These are phyloP conservation scores for Argyresthia albistria DNA, from an alignment of 2,888 invertebrate genomes.

Conservation along the genomic window DNA sequence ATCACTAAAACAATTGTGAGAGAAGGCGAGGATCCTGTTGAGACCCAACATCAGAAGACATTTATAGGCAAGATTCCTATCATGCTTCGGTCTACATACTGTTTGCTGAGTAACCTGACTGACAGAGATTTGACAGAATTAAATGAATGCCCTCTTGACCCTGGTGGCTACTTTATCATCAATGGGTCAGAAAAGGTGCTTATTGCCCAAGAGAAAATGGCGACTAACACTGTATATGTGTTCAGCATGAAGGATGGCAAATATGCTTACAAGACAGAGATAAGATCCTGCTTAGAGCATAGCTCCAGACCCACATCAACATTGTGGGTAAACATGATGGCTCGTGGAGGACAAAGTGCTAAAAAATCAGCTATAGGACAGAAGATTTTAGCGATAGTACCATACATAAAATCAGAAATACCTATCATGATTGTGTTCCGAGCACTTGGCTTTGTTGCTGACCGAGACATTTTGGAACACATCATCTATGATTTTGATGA, in stretches of 20 bases:
- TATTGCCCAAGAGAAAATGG: constrained; percentile 99
- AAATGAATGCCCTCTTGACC: constrained; percentile 99
- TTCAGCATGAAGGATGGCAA: constrained; percentile 99
- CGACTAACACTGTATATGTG: constrained; percentile 99
- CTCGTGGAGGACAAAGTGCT: constrained; percentile 97
- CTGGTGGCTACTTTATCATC: constrained; percentile 99
- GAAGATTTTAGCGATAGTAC: constrained; percentile 96
- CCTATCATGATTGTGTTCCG: constrained; percentile 99
- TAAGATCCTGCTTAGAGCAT: constrained; percentile 81
- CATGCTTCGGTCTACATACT: constrained; percentile 98
- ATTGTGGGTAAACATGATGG: constrained; percentile 99
- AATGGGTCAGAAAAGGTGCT: constrained; percentile 99
- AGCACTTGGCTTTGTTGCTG: constrained; percentile 99
- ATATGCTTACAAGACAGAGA: constrained; percentile 98
- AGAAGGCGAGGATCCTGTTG: constrained; percentile 91
- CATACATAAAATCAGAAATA: constrained; percentile 99
- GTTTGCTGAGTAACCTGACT: constrained; percentile 91
- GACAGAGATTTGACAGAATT: constrained; percentile 99
- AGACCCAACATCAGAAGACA: constrained; percentile 82
- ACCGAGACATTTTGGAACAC: constrained; percentile 98
- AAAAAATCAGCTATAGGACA: constrained; percentile 99
- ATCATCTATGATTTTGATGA: constrained; percentile 99
- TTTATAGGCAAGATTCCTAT: constrained; percentile 97
- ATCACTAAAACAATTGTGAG: constrained; percentile 96
- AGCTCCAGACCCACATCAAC: constrained; percentile 97